A percentile compares a stretch with the other conserved stretches of the same genome.
phyloP scores from a whole-genome alignment of 2,797 vertebrate genomes.

The Sardinella longiceps region DNA sequence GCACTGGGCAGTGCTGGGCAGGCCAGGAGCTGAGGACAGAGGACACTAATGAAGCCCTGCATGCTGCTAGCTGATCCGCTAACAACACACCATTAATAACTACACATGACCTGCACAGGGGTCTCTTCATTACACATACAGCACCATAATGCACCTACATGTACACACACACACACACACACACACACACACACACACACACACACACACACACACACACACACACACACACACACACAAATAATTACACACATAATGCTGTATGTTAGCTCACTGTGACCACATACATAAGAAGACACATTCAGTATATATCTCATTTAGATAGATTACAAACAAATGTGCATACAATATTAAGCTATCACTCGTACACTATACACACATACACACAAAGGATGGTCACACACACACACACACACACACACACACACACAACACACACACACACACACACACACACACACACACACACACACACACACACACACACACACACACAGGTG shows the following conservation, averaged over 20 bases:
- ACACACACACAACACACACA: not conserved
- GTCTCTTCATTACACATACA: not conserved
- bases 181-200: not conserved
- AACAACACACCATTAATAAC: conserved; percentile 13
- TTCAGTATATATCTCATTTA: not conserved
- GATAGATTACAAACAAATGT: not conserved
- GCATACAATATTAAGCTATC: not conserved
- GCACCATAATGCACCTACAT: conserved; percentile 3
- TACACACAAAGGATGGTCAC: not conserved
- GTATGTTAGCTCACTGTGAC: too few species aligned
- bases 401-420: not conserved
- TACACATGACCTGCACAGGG: conserved; percentile 6
- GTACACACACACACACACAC: not conserved
- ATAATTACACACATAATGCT: too few species aligned
- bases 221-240: not conserved
- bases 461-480: not conserved
- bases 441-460: not conserved
- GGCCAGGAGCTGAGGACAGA: not conserved
- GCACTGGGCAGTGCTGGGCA: not conserved
- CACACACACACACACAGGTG: not conserved
- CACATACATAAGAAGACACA: too few species aligned
- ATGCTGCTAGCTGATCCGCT: conserved; percentile 11
- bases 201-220: not conserved
- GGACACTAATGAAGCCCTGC: not conserved
- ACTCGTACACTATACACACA: too few species aligned